phyloP scores from a whole-genome alignment of 2,888 invertebrate genomes.

The Catocala fraxini region DNA sequence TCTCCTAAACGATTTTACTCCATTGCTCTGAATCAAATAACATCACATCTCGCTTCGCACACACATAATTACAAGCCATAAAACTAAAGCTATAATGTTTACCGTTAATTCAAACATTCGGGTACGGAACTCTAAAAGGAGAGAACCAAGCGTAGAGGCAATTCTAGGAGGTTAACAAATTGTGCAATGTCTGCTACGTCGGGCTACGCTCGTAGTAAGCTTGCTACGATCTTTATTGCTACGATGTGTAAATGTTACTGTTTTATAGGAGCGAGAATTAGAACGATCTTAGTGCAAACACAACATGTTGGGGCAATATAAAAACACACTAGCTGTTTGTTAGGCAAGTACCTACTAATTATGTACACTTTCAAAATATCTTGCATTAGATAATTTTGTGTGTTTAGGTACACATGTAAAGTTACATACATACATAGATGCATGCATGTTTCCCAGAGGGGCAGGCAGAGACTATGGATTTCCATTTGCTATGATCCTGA shows the following conservation, averaged over 20 bases:
- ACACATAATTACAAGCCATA: constrained; percentile 17
- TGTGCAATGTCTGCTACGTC: constrained; percentile 73
- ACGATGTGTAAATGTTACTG: constrained; percentile 74
- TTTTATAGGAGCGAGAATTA: constrained; percentile 61
- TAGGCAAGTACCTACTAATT: constrained; percentile 4
- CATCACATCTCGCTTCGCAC: constrained; percentile 7
- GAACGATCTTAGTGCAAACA: constrained; percentile 45
- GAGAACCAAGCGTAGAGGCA: constrained; percentile 63
- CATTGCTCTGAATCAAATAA: not conserved
- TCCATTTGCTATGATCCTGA: too few species aligned
- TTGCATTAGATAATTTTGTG: too few species aligned
- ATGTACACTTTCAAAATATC: not conserved
- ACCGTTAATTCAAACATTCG: constrained; percentile 26
- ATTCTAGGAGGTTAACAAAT: constrained; percentile 82
- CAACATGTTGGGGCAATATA: constrained; percentile 38
- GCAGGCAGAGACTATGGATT: too few species aligned
- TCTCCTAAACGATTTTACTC: too few species aligned
- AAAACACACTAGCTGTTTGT: constrained; percentile 31
- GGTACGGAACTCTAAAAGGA: constrained; percentile 56
- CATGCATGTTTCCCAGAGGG: too few species aligned
- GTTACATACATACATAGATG: too few species aligned
- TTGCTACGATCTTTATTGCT: constrained; percentile 76
- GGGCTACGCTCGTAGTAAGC: constrained; percentile 67
- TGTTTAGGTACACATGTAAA: too few species aligned
- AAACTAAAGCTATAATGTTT: constrained; percentile 14